Percentiles rank a stretch among this genome's conserved stretches.
phyloP scores from a whole-genome alignment of 2,888 invertebrate species.

The Agelastica alni region DNA sequence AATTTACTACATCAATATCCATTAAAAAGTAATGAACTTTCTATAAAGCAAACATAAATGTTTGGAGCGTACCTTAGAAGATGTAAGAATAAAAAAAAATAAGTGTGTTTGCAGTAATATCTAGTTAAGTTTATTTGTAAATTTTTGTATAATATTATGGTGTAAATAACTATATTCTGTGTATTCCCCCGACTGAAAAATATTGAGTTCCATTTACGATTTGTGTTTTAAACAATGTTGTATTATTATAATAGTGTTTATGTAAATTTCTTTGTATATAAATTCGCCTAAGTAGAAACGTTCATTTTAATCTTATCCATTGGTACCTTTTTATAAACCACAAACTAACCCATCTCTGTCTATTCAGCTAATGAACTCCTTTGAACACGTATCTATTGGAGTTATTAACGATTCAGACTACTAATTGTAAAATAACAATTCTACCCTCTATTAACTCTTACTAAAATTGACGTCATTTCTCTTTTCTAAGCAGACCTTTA shows the following conservation, averaged over 20 bases:
- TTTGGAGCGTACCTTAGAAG: neutral
- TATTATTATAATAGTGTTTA: conserved; percentile 9
- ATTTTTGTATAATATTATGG: conserved; percentile 45
- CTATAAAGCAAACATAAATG: neutral
- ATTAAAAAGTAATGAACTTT: neutral
- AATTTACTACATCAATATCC: too few species aligned
- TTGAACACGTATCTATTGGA: too few species aligned
- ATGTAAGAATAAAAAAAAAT: conserved; percentile 5
- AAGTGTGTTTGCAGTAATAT: conserved; percentile 12
- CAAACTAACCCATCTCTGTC: too few species aligned
- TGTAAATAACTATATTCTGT: conserved; percentile 46
- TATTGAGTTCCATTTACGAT: conserved; percentile 3
- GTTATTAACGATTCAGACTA: too few species aligned
- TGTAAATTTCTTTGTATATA: conserved; percentile 13
- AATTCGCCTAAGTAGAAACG: conserved; percentile 7
- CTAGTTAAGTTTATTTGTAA: conserved; percentile 36
- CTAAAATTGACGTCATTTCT: too few species aligned
- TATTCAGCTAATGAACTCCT: too few species aligned
- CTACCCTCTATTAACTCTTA: too few species aligned
- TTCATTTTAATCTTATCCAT: neutral
- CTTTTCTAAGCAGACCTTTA: too few species aligned
- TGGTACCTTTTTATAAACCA: too few species aligned
- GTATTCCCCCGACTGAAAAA: conserved; percentile 44
- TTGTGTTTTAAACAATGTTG: conserved; percentile 9
- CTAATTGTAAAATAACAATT: too few species aligned